phyloP scores from a whole-genome alignment of 1,140 invertebrate species.

The Drosophila setifemur region DNA sequence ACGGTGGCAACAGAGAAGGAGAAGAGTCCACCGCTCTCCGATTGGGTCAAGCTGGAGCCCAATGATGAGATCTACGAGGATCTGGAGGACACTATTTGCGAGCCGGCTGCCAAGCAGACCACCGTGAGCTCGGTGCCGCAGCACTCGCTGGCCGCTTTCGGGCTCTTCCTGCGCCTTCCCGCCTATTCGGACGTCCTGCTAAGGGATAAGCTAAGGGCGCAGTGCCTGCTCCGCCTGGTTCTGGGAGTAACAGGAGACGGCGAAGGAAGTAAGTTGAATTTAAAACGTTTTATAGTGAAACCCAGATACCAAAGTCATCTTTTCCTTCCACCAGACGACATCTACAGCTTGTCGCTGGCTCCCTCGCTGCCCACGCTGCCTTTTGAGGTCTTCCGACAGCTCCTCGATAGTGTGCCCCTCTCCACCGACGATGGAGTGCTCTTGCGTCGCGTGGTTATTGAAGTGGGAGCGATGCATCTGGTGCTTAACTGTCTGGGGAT shows the following conservation, averaged over 20 bases:
- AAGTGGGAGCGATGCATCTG: slow-evolving; percentile 91
- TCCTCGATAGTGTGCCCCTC: slow-evolving; percentile 90
- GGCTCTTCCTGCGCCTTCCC: slow-evolving; percentile 92
- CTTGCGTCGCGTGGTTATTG: slow-evolving; percentile 90
- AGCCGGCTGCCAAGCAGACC: slow-evolving; percentile 68
- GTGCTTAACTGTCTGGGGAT: slow-evolving; percentile 93
- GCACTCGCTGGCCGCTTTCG: slow-evolving; percentile 95
- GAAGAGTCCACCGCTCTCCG: slow-evolving; percentile 84
- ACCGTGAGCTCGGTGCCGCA: slow-evolving; percentile 87
- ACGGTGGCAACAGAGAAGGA: slow-evolving; percentile 82
- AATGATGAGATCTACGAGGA: slow-evolving; percentile 89
- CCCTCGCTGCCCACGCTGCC: slow-evolving; percentile 91
- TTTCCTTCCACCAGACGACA: slow-evolving; percentile 84
- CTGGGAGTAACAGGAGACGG: slow-evolving; percentile 95
- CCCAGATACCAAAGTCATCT: neutral
- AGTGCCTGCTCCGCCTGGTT: slow-evolving; percentile 92
- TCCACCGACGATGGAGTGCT: slow-evolving; percentile 92
- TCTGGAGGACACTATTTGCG: slow-evolving; percentile 83
- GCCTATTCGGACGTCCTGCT: slow-evolving; percentile 94
- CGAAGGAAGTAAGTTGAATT: slow-evolving; percentile 88
- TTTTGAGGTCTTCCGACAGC: slow-evolving; percentile 91
- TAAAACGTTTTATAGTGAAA: neutral
- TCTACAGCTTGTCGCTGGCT: slow-evolving; percentile 89
- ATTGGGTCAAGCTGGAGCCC: slow-evolving; percentile 92
- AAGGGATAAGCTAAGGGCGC: slow-evolving; percentile 91